Evolutionary conservation across 1,140 invertebrate species (phyloP), one percentile per base, ranked within the genome.

Genomic region (Drosophila eugracilis): DNA sequence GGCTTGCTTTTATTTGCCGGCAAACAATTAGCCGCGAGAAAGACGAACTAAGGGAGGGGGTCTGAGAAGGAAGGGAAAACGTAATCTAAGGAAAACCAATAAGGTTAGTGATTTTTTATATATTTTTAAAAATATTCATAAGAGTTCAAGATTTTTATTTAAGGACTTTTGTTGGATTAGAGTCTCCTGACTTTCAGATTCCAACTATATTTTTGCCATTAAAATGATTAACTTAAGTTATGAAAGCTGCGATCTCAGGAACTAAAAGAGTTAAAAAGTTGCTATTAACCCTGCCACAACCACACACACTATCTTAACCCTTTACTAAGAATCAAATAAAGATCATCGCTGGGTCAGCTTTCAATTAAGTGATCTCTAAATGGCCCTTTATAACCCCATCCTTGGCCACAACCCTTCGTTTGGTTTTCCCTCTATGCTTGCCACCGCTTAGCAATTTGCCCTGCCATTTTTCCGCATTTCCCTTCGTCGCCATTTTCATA

Each of bases 401-500:
- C 14, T 54, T 3, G n/a, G n/a, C n/a, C 9, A 4, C 4, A 4
- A 17, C 15, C 22, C 32, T 28, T 26, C n/a, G 28, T 28, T 26
- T 12, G 28, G 3, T 22, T 17, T n/a, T 12, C 26, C 26, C 19
- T 17, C 22, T 14, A 22, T 50, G 32, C 10, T 19, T 45, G 21
- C 19, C 15, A 32, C 7, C 10, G 24, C 50, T 48, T 47, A 39
- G 41, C 28, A 44, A 44, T 52, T 65, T 37, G 42, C 32, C 37
- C 17, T 19, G 34, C 17, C 36, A n/a, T 19, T 49, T 36, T n/a
- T 21, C 28, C 22, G 14, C 41, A 9, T 17, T 44, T 14, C 22
- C 44, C 42, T 14, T 24, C 22, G 50, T 47, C 58, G 36, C 39
- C 32, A 54, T 45, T 76, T 77, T 81, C 71, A 83, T 83, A 81